A percentile compares a stretch with the other conserved stretches of the same genome.
These are phyloP conservation scores for Pionites leucogaster DNA, from an alignment of 2,113 vertebrate genomes.

Conservation along the genomic window DNA sequence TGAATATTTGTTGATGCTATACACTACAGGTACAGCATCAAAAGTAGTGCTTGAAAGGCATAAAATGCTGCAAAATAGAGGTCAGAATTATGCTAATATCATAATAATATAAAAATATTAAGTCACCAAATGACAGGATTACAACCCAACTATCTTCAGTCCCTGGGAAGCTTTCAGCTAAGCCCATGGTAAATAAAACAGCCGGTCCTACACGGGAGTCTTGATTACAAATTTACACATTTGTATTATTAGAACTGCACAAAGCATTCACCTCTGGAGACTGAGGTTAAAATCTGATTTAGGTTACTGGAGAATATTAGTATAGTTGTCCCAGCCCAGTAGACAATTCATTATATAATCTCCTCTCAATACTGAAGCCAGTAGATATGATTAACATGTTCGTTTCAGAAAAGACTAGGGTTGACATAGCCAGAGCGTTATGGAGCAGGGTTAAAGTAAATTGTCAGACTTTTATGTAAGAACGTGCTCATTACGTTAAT, in stretches of 20 bases:
- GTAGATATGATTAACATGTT: not conserved
- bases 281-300: constrained; percentile 73
- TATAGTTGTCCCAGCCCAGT: not conserved
- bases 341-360: not conserved
- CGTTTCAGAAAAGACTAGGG: not conserved
- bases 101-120: constrained; percentile 78
- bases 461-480: not conserved
- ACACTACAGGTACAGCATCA: constrained; percentile 7
- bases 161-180: constrained; percentile 65
- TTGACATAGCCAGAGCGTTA: not conserved
- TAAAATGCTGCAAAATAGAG: constrained; percentile 75
- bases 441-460: not conserved
- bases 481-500: not conserved
- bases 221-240: constrained; percentile 78
- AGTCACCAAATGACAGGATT: constrained; percentile 80
- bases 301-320: constrained; percentile 33
- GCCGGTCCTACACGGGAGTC: constrained; percentile 50
- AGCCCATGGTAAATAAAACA: constrained; percentile 74
- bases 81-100: constrained; percentile 79
- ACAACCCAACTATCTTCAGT: constrained; percentile 66
- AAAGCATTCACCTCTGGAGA: constrained; percentile 59
- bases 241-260: constrained; percentile 72
- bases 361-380: not conserved
- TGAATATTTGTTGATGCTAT: constrained; percentile 75
- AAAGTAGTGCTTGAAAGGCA: constrained; percentile 71